Evolutionary conservation across 2,888 invertebrate species (phyloP).

Genomic region (Chaitophorus viminalis): DNA sequence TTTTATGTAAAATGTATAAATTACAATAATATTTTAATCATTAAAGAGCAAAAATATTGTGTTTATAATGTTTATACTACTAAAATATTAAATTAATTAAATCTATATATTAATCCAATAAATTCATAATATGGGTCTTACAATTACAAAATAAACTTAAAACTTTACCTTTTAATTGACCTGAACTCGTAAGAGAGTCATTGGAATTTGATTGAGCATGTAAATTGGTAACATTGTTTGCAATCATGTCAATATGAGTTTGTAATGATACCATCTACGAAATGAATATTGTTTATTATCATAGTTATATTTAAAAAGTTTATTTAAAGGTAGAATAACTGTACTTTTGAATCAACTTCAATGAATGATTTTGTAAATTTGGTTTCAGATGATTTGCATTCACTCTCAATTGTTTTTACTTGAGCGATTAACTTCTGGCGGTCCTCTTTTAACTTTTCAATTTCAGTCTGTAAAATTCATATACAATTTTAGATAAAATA

Average conservation of each 20-base stretch:
- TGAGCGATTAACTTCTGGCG: conserved; percentile 68
- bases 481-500: background rate
- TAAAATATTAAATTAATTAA: too few species aligned
- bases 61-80: too few species aligned
- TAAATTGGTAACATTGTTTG: conserved; percentile 60
- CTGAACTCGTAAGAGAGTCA: conserved; percentile 27
- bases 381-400: conserved; percentile 39
- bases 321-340: background rate
- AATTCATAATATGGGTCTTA: too few species aligned
- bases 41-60: too few species aligned
- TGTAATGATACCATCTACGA: conserved; percentile 13
- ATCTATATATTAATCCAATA: too few species aligned
- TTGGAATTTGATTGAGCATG: conserved; percentile 47
- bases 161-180: conserved; percentile 56
- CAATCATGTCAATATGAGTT: conserved; percentile 53
- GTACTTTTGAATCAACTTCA: conserved; percentile 37
- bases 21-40: too few species aligned
- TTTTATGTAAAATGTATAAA: too few species aligned
- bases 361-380: conserved; percentile 32
- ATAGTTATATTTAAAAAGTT: background rate
- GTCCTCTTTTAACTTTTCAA: conserved; percentile 67
- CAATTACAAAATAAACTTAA: background rate
- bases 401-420: conserved; percentile 68
- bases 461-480: conserved; percentile 66
- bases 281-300: background rate